Conservation (phyloP, 1,140 invertebrate species). For the Asbolus verrucosus region DNA sequence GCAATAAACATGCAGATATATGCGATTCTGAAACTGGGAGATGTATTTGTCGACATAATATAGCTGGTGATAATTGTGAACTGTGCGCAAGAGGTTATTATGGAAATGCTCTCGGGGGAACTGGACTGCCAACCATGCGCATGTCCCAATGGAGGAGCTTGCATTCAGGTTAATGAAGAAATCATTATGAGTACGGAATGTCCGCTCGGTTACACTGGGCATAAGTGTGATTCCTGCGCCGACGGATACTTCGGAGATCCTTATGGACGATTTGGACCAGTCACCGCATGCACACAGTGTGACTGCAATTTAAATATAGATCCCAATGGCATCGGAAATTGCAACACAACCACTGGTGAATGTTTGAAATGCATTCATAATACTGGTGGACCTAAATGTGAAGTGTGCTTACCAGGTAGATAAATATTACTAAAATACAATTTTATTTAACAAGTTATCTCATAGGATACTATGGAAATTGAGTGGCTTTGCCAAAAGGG, state of each 20-base stretch:
- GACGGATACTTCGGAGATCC: constrained; percentile 97
- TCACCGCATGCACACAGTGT: constrained; percentile 83
- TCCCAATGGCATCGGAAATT: constrained; percentile 93
- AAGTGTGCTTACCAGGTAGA: constrained; percentile 91
- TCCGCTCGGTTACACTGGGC: constrained; percentile 91
- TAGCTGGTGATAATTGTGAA: constrained; percentile 95
- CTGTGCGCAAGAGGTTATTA: constrained; percentile 94
- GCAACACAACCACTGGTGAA: constrained; percentile 91
- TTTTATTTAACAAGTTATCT: too few relatives aligned
- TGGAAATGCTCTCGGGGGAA: constrained; percentile 92
- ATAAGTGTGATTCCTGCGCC: constrained; percentile 91
- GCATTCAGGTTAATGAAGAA: constrained; percentile 87
- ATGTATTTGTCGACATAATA: constrained; percentile 98
- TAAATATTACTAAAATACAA: too few relatives aligned
- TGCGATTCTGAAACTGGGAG: constrained; percentile 95
- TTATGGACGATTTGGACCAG: constrained; percentile 73
- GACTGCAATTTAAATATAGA: constrained; percentile 97
- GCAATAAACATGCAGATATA: constrained; percentile 94
- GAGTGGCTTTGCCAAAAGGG: constrained; percentile 87
- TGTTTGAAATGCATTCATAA: constrained; percentile 98
- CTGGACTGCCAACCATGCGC: constrained; percentile 95
- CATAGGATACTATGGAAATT: constrained; percentile 91
- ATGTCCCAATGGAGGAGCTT: constrained; percentile 93
- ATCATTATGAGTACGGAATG: constrained; percentile 94
- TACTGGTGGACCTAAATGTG: constrained; percentile 89